Evolutionary conservation across 2,797 vertebrate genomes (phyloP), one percentile per base, ranked within the genome.

Genomic region (Tangara arthus): DNA sequence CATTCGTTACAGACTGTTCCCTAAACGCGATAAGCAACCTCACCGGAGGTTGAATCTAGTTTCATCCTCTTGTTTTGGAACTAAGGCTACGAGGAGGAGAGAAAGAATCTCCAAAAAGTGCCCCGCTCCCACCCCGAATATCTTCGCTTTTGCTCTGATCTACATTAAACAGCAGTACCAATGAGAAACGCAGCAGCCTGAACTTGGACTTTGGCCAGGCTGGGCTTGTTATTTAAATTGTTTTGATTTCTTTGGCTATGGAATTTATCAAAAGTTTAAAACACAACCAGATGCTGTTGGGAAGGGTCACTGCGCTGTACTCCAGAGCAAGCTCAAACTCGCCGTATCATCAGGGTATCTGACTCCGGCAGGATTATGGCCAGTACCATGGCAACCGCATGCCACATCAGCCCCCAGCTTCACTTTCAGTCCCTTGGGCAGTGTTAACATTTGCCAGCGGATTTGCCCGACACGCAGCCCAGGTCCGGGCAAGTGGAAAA

Each of bases 191-290:
- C 72, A 70, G 93, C 84, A 80, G 92, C 90, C 93, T 92, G 83
- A 79, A 52, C 82, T 84, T 94, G 94, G 93, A 82, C 65, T 87
- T 87, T n/a, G 59, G 84, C 81, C 94, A 61, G 41, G 10, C 8
- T 80, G 42, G 30, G 82, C 78, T 95, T 83, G 94, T 94, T 97
- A 78, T 75, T 96, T 86, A 72, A 63, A 96, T 96, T 96, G 94
- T 85, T 97, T 95, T 94, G 78, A 96, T 97, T 97, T 93, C 82
- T 96, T 93, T 69, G 80, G 75, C 91, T 96, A 85, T 89, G 84
- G 95, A 96, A 95, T 97, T 94, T 87, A 93, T 80, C 90, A 92
- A 96, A 93, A 97, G 89, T 87, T 97, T 96, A 95, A 97, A 97
- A 93, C 47, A 24, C 92, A 94, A 87, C 30, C 93, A 92, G 91